phyloP scores from a whole-genome alignment of 2,888 invertebrate genomes.

The Hypena proboscidalis region DNA sequence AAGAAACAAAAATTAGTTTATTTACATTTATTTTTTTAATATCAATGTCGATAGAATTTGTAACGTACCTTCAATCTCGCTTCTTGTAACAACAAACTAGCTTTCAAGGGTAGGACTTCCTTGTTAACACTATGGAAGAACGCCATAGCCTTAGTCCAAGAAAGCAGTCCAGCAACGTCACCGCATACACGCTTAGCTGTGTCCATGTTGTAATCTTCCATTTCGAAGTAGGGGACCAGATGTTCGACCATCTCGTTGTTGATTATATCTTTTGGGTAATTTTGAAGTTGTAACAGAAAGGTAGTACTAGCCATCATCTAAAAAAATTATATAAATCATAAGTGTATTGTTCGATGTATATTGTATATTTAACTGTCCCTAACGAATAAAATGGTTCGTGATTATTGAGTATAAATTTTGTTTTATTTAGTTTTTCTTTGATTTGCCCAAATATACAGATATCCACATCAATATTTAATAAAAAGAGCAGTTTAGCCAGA shows the following conservation, averaged over 20 bases:
- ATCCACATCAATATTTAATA: too few species aligned
- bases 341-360: conserved; percentile 3
- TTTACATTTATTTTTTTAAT: too few species aligned
- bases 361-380: too few species aligned
- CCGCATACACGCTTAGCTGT: conserved; percentile 98
- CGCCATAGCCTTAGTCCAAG: conserved; percentile 98
- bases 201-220: conserved; percentile 99
- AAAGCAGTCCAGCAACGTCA: conserved; percentile 96
- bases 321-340: conserved; percentile 18
- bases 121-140: conserved; percentile 98
- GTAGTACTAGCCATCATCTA: conserved; percentile 98
- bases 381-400: too few species aligned
- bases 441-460: too few species aligned
- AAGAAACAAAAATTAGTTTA: conserved; percentile 1
- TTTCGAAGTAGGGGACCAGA: conserved; percentile 95
- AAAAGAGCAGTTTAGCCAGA: too few species aligned
- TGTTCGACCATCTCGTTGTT: conserved; percentile 99
- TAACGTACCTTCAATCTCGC: conserved; percentile 90
- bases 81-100: conserved; percentile 96
- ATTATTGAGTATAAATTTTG: too few species aligned
- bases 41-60: too few species aligned
- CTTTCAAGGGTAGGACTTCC: conserved; percentile 97
- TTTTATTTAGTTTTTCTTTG: too few species aligned
- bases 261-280: conserved; percentile 98
- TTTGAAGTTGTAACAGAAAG: conserved; percentile 95